Percentiles rank a stretch among this genome's conserved stretches.
Conservation (phyloP, 2,888 invertebrate genomes). For the Nymphalis c-album region DNA sequence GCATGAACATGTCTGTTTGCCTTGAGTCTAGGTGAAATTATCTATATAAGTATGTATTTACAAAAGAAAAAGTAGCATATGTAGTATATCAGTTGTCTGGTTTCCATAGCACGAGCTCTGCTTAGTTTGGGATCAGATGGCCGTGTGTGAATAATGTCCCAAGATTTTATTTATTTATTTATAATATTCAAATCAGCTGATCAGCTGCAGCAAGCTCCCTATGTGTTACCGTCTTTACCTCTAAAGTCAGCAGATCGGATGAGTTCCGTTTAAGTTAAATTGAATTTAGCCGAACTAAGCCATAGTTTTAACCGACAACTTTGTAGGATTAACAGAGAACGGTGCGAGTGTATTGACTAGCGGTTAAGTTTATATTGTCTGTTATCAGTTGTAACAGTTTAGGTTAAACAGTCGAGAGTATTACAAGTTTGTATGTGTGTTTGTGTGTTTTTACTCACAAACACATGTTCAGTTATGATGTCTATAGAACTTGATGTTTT, state of each 20-base stretch:
- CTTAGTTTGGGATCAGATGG: no score
- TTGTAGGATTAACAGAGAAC: conserved; percentile 4
- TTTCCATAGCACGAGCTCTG: no score
- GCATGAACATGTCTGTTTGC: no score
- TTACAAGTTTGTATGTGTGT: not conserved
- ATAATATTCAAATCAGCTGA: no score
- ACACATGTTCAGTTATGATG: not conserved
- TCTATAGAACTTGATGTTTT: no score
- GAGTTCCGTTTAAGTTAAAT: conserved; percentile 50
- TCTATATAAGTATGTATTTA: no score
- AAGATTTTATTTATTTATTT: no score
- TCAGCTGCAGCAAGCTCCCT: not conserved
- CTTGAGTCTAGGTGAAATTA: no score
- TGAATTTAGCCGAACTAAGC: conserved; percentile 40
- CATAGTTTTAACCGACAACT: conserved; percentile 30
- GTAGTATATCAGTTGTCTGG: no score
- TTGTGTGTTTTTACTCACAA: not conserved
- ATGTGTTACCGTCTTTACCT: not conserved
- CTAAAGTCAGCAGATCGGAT: conserved; percentile 25
- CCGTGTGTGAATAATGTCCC: no score
- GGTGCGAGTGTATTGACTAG: conserved; percentile 3
- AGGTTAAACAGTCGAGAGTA: not conserved
- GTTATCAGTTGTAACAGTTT: conserved; percentile 1
- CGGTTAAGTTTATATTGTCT: not conserved
- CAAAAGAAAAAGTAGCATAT: no score